Conservation (phyloP, 2,888 invertebrate species). For the Machimus atricapillus region DNA sequence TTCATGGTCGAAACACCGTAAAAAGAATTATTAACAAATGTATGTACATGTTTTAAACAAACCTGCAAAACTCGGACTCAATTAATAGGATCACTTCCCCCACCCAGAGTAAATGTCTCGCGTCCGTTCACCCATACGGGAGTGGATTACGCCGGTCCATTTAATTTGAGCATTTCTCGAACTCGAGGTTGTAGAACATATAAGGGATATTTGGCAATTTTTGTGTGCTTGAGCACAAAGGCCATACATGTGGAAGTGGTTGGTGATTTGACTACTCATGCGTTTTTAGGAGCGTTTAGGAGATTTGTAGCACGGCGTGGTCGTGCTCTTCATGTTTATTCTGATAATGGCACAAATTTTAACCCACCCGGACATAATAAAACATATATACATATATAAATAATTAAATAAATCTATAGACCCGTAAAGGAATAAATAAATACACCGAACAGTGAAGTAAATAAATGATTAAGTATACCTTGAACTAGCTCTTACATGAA, state of each 20-base stretch:
- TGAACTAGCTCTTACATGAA: too few relatives aligned
- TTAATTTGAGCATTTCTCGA: background rate
- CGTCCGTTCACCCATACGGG: background rate
- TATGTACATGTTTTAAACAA: background rate
- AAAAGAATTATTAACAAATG: background rate
- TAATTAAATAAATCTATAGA: too few relatives aligned
- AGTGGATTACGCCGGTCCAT: background rate
- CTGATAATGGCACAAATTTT: background rate
- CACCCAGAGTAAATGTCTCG: too few relatives aligned
- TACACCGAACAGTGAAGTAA: too few relatives aligned
- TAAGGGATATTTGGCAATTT: background rate
- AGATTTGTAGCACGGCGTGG: conserved; percentile 39
- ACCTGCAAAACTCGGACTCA: too few relatives aligned
- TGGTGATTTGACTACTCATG: conserved; percentile 38
- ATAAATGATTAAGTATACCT: too few relatives aligned
- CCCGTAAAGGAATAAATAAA: too few relatives aligned
- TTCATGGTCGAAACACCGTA: background rate
- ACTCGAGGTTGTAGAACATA: background rate
- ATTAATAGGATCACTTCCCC: too few relatives aligned
- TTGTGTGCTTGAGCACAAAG: background rate
- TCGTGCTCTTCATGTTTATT: background rate
- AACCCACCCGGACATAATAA: too few relatives aligned
- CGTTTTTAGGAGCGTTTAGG: conserved; percentile 43
- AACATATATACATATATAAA: too few relatives aligned
- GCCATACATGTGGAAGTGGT: conserved; percentile 42